A percentile compares a stretch with the other conserved stretches of the same genome.
phyloP scores from a whole-genome alignment of 1,140 invertebrate species.

The Neuroterus valhalla region DNA sequence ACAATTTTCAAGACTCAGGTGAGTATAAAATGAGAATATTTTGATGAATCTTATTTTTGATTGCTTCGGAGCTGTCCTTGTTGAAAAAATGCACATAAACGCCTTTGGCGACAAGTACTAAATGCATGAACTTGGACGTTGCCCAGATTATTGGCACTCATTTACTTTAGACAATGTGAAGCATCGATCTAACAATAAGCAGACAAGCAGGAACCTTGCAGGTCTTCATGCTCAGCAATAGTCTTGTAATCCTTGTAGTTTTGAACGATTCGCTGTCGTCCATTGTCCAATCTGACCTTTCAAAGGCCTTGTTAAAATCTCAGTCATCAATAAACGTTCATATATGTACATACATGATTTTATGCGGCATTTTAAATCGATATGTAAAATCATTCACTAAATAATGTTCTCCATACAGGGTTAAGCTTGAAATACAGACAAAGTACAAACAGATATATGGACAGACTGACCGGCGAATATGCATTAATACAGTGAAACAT shows the following conservation, averaged over 20 bases:
- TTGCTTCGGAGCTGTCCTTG: neutral
- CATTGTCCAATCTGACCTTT: constrained; percentile 3
- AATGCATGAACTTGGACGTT: neutral
- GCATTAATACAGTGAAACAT: no score
- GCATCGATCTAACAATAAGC: neutral
- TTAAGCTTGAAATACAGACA: no score
- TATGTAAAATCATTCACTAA: no score
- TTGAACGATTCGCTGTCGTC: neutral
- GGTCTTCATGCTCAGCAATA: neutral
- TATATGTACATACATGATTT: neutral
- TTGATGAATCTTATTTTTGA: no score
- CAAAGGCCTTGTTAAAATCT: neutral
- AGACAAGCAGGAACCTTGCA: neutral
- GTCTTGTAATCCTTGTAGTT: neutral
- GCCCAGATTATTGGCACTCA: constrained; percentile 8
- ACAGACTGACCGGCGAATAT: no score
- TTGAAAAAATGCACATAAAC: neutral
- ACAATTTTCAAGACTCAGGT: no score
- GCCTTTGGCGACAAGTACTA: neutral
- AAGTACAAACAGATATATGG: no score
- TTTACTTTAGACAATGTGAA: constrained; percentile 12
- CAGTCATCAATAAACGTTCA: neutral
- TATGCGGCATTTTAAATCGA: no score
- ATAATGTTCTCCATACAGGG: no score
- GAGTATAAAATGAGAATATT: no score